Evolutionary conservation across 2,797 vertebrate species (phyloP).

Genomic region (Orestias chungarensis): DNA sequence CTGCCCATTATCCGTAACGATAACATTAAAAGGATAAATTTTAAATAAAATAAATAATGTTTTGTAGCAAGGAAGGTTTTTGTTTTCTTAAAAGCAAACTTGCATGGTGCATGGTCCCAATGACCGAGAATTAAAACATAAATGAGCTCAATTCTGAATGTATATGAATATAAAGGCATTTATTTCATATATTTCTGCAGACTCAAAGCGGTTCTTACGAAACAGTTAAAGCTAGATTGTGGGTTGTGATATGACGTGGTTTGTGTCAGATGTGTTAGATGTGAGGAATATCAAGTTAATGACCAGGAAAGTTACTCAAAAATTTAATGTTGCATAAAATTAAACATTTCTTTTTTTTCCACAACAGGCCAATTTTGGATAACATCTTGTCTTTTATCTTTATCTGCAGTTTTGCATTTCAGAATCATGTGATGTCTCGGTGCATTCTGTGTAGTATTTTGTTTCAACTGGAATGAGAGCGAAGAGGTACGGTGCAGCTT

Average conservation of each 20-base stretch:
- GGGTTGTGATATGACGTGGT: not conserved
- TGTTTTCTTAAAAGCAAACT: not conserved
- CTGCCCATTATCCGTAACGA: too few relatives aligned
- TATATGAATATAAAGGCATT: not conserved
- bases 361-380: too few relatives aligned
- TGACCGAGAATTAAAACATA: not conserved
- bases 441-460: constrained; percentile 46
- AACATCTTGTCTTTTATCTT: not conserved
- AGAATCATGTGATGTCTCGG: constrained; percentile 19
- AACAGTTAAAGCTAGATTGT: not conserved
- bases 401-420: not conserved
- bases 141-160: not conserved
- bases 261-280: not conserved
- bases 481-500: constrained; percentile 46
- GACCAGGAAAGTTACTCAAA: not conserved
- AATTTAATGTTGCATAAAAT: not conserved
- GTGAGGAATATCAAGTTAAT: not conserved
- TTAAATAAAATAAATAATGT: not conserved
- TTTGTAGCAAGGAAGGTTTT: not conserved
- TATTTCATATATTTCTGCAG: not conserved
- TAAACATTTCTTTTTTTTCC: too few relatives aligned
- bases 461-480: constrained; percentile 30
- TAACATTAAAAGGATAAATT: too few relatives aligned
- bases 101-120: not conserved
- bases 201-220: not conserved